Percentiles rank a stretch among this genome's conserved stretches.
Conservation (phyloP, 2,888 invertebrate genomes). For the Pseudococcus viburni region DNA sequence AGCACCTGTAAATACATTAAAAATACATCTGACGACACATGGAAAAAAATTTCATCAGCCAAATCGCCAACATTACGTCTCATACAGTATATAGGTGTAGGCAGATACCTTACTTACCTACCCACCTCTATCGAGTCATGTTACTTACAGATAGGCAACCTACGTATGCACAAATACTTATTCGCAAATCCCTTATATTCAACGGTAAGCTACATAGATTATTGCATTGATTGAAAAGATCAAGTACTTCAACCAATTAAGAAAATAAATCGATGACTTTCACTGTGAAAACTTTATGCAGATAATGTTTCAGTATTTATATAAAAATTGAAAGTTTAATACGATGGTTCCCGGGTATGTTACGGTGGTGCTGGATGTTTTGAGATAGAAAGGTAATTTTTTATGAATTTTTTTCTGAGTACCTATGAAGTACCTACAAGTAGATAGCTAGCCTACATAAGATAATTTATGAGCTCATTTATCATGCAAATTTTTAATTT, state of each 20-base stretch:
- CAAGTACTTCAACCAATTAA: conserved; percentile 19
- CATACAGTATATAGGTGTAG: background rate
- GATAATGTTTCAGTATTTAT: background rate
- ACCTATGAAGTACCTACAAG: too few species aligned
- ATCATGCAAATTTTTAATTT: too few species aligned
- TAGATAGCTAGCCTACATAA: too few species aligned
- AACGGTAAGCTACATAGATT: conserved; percentile 4
- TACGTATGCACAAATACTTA: conserved; percentile 2
- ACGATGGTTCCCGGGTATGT: background rate
- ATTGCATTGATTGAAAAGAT: conserved; percentile 25
- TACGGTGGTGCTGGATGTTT: background rate
- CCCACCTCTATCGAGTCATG: background rate
- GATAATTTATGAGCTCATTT: too few species aligned
- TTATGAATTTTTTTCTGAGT: background rate
- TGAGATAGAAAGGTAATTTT: background rate
- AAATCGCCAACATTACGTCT: too few species aligned
- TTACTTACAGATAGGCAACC: background rate
- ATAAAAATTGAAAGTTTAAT: background rate
- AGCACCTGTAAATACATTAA: too few species aligned
- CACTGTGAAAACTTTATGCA: background rate
- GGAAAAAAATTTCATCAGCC: too few species aligned
- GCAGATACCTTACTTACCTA: background rate
- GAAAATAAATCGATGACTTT: background rate
- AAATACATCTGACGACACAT: too few species aligned
- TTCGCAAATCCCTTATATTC: background rate